Evolutionary conservation across 2,113 vertebrate species (phyloP), one percentile per base, ranked within the genome.

Genomic region (Felis catus): DNA sequence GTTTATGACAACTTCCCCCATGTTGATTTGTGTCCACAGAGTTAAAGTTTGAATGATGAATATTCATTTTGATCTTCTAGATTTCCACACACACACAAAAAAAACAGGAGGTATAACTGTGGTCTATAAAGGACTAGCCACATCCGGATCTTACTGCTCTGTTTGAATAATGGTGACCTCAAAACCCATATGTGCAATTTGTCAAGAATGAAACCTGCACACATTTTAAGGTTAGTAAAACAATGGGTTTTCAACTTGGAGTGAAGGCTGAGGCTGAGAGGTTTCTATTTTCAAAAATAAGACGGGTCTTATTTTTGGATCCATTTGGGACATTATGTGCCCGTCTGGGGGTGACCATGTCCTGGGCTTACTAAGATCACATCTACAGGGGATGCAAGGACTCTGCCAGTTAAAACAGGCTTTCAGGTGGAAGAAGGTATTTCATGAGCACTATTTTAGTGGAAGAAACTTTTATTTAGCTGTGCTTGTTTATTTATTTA

Each of bases 121-220:
- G 27, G 1, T 39, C 29, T 31, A 0, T 18, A 3, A 73, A 51
- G 10, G 2, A 51, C 10, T 0, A 23, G 13, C 5, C 14, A 21
- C 0, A 1, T 5, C 12, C 1, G 33, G 0, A 33, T 11, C 19
- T 29, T 55, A 21, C 7, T 79, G 10, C 1, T 65, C 10, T 31
- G 3, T 10, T 13, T 39, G 19, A 15, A 5, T 23, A 21, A 61
- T 0, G 19, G 19, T 63, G 18, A 51, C 4, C 15, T 89, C 48
- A 94, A 31, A 29, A 41, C 23, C 1, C 15, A 21, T 2, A 19
- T 0, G 4, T 7, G 9, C 9, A 5, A 0, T 9, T 48, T 16
- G 39, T 25, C 12, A 61, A 58, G 8, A 8, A 15, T 29, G 7
- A 74, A 15, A 15, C 9, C 15, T 2, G 4, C 11, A 3, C 13